These are phyloP conservation scores for Taxidea taxus DNA, from an alignment of 2,113 vertebrate genomes.

Conservation along the genomic window DNA sequence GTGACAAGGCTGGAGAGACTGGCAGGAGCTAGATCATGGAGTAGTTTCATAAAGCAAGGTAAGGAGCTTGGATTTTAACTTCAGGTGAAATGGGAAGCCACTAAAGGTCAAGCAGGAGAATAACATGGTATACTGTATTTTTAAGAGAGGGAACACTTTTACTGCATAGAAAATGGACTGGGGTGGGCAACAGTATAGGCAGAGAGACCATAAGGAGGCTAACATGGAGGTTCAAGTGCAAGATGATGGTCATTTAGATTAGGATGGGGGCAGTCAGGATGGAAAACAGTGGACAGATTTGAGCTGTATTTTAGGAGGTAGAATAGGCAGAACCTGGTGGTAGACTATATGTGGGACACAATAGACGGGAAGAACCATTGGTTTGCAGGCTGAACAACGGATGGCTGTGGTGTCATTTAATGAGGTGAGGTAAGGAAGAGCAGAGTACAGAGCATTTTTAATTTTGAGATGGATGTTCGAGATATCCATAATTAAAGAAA, in stretches of 20 bases:
- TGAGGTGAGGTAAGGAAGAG: not conserved
- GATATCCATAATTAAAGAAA: not conserved
- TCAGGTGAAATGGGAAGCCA: not conserved
- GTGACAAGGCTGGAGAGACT: not conserved
- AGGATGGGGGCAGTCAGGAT: not conserved
- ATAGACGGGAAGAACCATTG: not conserved
- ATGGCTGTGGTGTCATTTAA: not conserved
- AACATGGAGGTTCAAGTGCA: not conserved
- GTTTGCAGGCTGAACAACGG: not conserved
- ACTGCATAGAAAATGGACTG: not conserved
- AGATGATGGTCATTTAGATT: not conserved
- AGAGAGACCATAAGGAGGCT: not conserved
- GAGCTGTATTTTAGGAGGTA: not conserved
- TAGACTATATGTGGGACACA: not conserved
- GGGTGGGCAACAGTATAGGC: not conserved
- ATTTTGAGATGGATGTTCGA: not conserved
- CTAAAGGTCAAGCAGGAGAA: not conserved
- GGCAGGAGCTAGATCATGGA: not conserved
- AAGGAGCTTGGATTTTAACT: not conserved
- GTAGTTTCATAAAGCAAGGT: not conserved
- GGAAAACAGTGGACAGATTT: not conserved
- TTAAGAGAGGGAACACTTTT: not conserved
- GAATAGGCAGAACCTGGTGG: not conserved
- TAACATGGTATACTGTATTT: not conserved
- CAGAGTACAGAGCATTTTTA: not conserved